phyloP scores from a whole-genome alignment of 2,888 invertebrate genomes.

The Platynereis dumerilii region DNA sequence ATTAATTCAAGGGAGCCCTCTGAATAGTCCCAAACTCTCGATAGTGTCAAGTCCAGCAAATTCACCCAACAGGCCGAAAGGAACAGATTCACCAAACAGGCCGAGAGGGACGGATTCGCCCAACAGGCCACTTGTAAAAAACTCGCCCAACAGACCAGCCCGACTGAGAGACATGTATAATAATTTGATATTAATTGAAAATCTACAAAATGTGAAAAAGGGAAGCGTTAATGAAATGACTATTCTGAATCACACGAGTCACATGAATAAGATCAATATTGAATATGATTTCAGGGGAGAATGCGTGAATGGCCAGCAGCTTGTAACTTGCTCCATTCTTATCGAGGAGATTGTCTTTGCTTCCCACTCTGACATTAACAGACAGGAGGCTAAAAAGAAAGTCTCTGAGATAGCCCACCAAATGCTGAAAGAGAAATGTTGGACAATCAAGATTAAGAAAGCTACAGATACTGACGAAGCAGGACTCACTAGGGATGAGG shows the following conservation, averaged over 20 bases:
- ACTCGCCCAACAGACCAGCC: too few species aligned
- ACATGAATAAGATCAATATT: slow-evolving; percentile 47
- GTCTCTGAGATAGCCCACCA: slow-evolving; percentile 45
- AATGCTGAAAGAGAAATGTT: slow-evolving; percentile 46
- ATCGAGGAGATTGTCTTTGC: slow-evolving; percentile 44
- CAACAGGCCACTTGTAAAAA: too few species aligned
- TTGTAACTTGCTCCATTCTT: slow-evolving; percentile 29
- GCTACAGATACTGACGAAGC: slow-evolving; percentile 43
- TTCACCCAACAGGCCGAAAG: too few species aligned
- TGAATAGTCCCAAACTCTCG: too few species aligned
- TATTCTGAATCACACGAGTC: slow-evolving; percentile 47
- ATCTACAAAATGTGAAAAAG: too few species aligned
- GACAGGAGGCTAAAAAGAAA: slow-evolving; percentile 41
- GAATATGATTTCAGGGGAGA: slow-evolving; percentile 40
- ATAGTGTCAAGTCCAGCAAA: too few species aligned
- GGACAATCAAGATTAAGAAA: slow-evolving; percentile 54
- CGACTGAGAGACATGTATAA: too few species aligned
- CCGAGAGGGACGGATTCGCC: too few species aligned
- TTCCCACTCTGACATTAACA: slow-evolving; percentile 38
- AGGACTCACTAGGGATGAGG: slow-evolving; percentile 44
- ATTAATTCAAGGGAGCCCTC: too few species aligned
- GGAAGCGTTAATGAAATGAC: slow-evolving; percentile 30
- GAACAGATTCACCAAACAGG: too few species aligned
- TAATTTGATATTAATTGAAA: too few species aligned
- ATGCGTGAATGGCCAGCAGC: not conserved